Evolutionary conservation across 2,113 vertebrate species (phyloP).

Genomic region (Hemiprocne comata): DNA sequence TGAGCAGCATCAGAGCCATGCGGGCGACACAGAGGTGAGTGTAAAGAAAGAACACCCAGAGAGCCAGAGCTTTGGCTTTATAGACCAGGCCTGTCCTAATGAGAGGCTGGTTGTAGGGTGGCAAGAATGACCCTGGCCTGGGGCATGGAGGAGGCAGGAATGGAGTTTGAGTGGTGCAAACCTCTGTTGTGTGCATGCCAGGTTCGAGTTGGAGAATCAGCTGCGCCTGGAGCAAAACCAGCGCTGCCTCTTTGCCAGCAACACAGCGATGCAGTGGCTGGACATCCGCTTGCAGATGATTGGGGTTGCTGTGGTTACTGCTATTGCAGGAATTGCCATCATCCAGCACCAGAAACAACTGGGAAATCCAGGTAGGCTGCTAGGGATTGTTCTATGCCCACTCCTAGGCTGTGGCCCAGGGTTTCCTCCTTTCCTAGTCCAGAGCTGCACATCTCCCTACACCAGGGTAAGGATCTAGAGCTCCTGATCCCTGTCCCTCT

Average conservation of each 20-base stretch:
- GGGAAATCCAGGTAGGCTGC: conserved; percentile 84
- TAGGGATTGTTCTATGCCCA: not conserved
- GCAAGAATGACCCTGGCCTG: not conserved
- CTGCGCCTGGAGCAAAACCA: conserved; percentile 89
- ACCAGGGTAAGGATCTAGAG: not conserved
- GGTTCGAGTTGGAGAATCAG: conserved; percentile 89
- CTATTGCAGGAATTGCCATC: conserved; percentile 85
- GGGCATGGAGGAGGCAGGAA: not conserved
- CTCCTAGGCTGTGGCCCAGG: not conserved
- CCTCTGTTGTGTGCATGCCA: conserved; percentile 51
- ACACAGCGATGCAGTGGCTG: conserved; percentile 89
- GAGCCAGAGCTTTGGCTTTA: not conserved
- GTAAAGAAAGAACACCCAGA: not conserved
- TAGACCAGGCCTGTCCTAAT: not conserved
- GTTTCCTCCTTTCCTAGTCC: not conserved
- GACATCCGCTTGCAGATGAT: conserved; percentile 96
- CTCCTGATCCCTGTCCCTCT: not conserved
- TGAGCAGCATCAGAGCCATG: conserved; percentile 87
- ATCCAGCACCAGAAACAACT: conserved; percentile 85
- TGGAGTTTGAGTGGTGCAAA: not conserved
- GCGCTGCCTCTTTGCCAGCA: conserved; percentile 90
- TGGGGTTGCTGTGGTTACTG: conserved; percentile 86
- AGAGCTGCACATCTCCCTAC: not conserved
- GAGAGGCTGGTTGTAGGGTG: not conserved
- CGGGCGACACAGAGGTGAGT: conserved; percentile 82